Evolutionary conservation across 2,113 vertebrate genomes (phyloP), one percentile per base, ranked within the genome.

Genomic region (Oryzias curvinotus): DNA sequence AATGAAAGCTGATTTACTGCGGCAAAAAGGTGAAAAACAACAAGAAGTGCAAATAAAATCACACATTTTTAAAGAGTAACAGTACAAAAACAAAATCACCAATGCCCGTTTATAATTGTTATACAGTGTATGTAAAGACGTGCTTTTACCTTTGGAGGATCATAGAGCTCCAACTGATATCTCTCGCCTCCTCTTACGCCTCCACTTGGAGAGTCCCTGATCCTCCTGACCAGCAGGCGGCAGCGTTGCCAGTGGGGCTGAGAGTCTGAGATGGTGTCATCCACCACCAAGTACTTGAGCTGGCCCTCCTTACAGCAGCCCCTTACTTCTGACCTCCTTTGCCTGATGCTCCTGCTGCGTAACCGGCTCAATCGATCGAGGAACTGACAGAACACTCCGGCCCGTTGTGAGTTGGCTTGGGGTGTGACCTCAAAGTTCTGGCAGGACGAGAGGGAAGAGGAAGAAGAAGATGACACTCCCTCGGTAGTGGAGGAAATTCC

Each of bases 101-200:
- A 36, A 36, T 36, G 36, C 8, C 36, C 12, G 8, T 36, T 36
- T 36, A 36, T 36, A 10, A 36, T 36, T 36, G 8, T 36, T 8
- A 36, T 36, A 36, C 36, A 30, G 43, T 56, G 47, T n/a, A 52
- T 12, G 55, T 70, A 47, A 52, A 44, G 6, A 46, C 44, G 41
- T 68, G 60, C 61, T 61, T 91, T 78, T 93, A 99, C 97, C 95
- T 98, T 99, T 77, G 96, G 96, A 0, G 96, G 97, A 87, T 98
- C 95, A 4, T 95, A 98, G 70, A 99, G 93, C 82, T 98, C 95
- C 78, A 98, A 82, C 76, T 93, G 78, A 4, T 92, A 93, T 25
- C 86, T 91, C 23, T 92, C 91, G 12, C 80, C 79, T 66, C 73
- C 61, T 76, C 70, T 72, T 55, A 66, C 67, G 42, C 70, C 69